Base-by-base conservation (phyloP, 37 sponge, comb jelly and placozoan species). In the Ephydatia muelleri region DNA sequence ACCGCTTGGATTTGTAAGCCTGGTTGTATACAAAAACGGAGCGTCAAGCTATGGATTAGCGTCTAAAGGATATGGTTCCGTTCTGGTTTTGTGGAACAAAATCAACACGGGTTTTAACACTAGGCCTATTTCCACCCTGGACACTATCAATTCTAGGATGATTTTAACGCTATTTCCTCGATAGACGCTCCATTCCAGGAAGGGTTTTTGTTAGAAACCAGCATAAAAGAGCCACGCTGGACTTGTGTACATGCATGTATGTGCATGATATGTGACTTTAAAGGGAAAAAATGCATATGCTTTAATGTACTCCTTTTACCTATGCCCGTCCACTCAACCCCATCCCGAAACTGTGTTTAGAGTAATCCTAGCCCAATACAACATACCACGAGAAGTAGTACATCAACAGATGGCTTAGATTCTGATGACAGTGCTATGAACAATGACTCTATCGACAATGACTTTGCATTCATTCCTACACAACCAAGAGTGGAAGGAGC, bases 401-500 rank as follows among this genome's bases (percentile, higher is more conserved):
- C 57, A 57, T 57, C 57, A 57, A 57, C 57, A 57, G 57, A 19
- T 57, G 57, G 16, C 57, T 57, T 57, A 57, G 57, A 57, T 57
- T 57, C 57, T 57, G 57, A 57, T 57, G 57, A 57, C 57, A 57
- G 57, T 57, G 16, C 57, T 21, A 57, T 21, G 16, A 5, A 57
- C 57, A 57, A 21, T 14, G 57, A 57, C 16, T 57, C 57, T 57
- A 19, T 57, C 57, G 57, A 57, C 57, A 4, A 57, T 19, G 57
- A 57, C 57, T 57, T 57, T 57, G 57, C 57, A 57, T 57, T 57
- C 57, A 57, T 57, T 57, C 57, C 57, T 57, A 57, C 57, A 57
- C 57, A 57, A 57, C 57, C 57, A 57, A 57, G 57, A 57, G 57
- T 57, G 57, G 57, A 57, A 57, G 57, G 16, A 57, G 16, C 9